Conservation (phyloP, 2,113 vertebrate species). For the Elanus axillaris region DNA sequence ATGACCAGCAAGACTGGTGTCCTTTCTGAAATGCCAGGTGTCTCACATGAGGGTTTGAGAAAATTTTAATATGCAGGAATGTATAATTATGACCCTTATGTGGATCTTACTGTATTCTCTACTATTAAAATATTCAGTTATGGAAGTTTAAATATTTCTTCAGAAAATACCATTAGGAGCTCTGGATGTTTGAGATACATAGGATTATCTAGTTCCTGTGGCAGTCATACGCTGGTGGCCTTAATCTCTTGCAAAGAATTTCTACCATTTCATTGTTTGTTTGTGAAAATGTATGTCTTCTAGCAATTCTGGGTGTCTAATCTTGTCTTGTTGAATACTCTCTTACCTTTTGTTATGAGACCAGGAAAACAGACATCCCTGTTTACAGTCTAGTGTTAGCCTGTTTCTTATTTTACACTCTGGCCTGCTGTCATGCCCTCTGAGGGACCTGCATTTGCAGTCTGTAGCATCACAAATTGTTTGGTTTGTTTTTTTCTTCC, state of each 20-base stretch:
- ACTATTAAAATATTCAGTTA: neutral
- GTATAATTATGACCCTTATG: neutral
- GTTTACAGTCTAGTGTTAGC: neutral
- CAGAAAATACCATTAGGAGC: neutral
- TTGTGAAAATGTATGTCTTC: neutral
- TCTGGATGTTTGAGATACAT: neutral
- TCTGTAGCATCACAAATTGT: neutral
- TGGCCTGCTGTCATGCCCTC: neutral
- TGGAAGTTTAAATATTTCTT: neutral
- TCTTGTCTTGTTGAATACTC: neutral
- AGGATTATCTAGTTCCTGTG: neutral
- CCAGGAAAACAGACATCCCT: neutral
- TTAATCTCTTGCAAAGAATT: neutral
- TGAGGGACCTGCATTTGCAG: neutral
- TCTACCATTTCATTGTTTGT: neutral
- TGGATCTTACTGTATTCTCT: neutral
- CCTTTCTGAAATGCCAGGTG: neutral
- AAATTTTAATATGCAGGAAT: neutral
- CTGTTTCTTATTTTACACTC: neutral
- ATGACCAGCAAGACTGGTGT: neutral
- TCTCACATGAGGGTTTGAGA: neutral
- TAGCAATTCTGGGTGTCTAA: neutral
- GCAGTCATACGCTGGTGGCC: neutral
- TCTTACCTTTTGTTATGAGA: neutral
- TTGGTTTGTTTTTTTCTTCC: fast-evolving